phyloP scores from a whole-genome alignment of 2,888 invertebrate species.

The Tetranychus truncatus region DNA sequence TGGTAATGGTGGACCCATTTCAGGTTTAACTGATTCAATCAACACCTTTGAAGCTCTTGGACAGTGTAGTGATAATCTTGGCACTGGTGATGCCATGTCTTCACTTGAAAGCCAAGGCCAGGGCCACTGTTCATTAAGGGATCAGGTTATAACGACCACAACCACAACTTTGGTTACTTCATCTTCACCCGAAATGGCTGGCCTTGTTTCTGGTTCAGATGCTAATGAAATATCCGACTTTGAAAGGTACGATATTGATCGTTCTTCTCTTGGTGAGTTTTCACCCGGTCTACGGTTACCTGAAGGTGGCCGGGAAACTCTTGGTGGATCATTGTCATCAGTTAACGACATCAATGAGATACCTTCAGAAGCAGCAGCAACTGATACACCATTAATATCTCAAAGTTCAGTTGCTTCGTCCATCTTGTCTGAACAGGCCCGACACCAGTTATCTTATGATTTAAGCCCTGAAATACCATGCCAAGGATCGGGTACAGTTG shows the following conservation, averaged over 20 bases:
- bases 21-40: neutral
- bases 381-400: conserved; percentile 17
- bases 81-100: neutral
- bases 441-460: conserved; percentile 19
- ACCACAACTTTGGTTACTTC: neutral
- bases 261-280: neutral
- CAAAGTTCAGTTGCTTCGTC: conserved; percentile 12
- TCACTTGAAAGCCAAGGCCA: neutral
- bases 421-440: conserved; percentile 15
- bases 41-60: neutral
- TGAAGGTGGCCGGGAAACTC: neutral
- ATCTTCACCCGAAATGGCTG: neutral
- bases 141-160: neutral
- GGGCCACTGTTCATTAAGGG: neutral
- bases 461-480: conserved; percentile 18
- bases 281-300: neutral
- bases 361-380: neutral
- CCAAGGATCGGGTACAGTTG: conserved; percentile 2
- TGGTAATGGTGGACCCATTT: neutral
- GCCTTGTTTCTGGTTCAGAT: neutral
- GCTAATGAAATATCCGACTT: neutral
- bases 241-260: neutral
- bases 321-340: neutral
- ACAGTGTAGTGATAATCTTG: neutral
- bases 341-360: neutral